Evolutionary conservation across 2,888 invertebrate genomes (phyloP), one percentile per base, ranked within the genome.

Genomic region (Oxytorus armatus): DNA sequence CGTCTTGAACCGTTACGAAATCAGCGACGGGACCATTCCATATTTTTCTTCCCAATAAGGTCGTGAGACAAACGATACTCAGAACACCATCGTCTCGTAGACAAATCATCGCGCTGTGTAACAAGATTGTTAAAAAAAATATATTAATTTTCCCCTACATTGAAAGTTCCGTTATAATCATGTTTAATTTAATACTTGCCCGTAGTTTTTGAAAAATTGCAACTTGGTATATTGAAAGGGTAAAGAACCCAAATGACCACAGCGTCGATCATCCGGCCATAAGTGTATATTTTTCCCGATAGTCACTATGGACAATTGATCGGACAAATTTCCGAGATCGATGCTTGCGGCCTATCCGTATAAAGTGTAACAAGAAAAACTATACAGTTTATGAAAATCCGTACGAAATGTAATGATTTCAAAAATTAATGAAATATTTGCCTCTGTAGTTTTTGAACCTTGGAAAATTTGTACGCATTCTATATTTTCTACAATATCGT

Each of bases 31-130:
- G 82, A 8, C 81, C 81, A 7, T 85, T 55, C 66, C 85, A 85
- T 8, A 90, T 73, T 85, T 88, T 87, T 11, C 74, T 81, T 14
- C 81, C 84, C 23, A 88, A 81, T 39, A 90, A 81, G 21, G 91
- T 91, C 53, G 80, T 66, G 5, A 85, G 83, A 51, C 89, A 90
- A 16, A 90, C 57, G 39, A 89, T 47, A 65, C 84, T 83, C 53
- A 91, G 78, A 25, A 70, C 77, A 44, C 85, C 77, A 72, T 90
- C 87, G 8, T 74, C 55, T 42, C 85, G 82, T n/a, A 91, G 85
- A 55, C 88, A 86, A 36, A 91, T 53, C 80, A 90, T 83, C 42
- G 83, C 83, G 55, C 89, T 89, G 65, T 18, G 68, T 33, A 70
- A 59, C 10, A 14, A 36, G 1, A 51, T 23, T 7, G 1, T 18